Base-by-base conservation (phyloP, 2,113 vertebrate species). In the Sander vitreus region DNA sequence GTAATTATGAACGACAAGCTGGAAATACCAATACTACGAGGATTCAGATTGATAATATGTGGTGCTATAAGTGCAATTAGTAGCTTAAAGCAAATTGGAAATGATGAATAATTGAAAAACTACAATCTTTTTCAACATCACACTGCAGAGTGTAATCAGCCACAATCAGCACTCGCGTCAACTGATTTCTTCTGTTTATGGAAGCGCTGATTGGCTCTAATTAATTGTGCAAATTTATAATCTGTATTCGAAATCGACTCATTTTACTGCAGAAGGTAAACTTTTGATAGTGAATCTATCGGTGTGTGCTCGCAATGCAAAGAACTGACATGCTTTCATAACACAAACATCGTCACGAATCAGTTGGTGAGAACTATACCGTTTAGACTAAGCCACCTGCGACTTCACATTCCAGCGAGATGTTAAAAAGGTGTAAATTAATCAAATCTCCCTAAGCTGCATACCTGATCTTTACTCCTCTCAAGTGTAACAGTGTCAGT, bases 201-300 rank as follows among this genome's bases (percentile, higher is more conserved):
- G 63, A 85, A 18, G 76, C 66, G 3, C 81, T 92, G 89, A 94
- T 93, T 92, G 83, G 81, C 68, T 47, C 78, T 84, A 88, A 89
- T 93, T 82, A 81, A 88, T 83, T 45, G 54, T 55, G 67, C 2
- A 13, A 81, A 74, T 66, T 73, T 63, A 85, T 87, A 51, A 87
- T 85, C 50, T 70, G 54, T 39, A 58, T 80, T 88, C 68, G 8
- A 71, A 90, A 73, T 85, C 50, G 4, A 76, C 73, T 19, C 14
- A 77, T 60, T 81, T 73, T 27, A 65, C 39, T 62, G 72, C 4
- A 30, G 18, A 78, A 4, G 8, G 7, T 10, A 9, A 14, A 73
- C 43, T 39, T 81, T 43, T 45, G 13, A 59, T 59, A 80, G 51
- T 2, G 6, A 47, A 23, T 25, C 1, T 13, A 10, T 71, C 1